A percentile compares a stretch with the other conserved stretches of the same genome.
Conservation (phyloP, 1,140 invertebrate species). For the Drosophila pachea region DNA sequence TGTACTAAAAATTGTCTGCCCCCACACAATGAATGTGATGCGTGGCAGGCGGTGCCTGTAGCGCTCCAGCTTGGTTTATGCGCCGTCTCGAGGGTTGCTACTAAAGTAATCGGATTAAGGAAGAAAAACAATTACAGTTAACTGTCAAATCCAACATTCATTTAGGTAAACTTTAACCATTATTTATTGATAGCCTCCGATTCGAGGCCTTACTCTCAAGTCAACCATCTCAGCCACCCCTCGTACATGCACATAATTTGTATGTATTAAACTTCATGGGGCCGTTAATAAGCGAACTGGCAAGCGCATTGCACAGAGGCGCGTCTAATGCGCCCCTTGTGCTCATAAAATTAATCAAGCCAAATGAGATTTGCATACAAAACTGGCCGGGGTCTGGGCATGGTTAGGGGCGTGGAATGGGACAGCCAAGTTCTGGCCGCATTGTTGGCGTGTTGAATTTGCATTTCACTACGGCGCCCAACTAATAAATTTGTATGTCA, state of each 20-base stretch:
- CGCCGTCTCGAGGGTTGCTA: constrained; percentile 15
- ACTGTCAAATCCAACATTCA: too few relatives aligned
- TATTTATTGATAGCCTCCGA: too few relatives aligned
- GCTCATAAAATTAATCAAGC: constrained; percentile 73
- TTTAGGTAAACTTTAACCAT: too few relatives aligned
- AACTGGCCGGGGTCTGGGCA: background rate
- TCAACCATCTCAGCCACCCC: background rate
- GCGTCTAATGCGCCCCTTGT: constrained; percentile 45
- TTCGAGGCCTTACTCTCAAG: too few relatives aligned
- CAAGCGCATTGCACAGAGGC: constrained; percentile 55
- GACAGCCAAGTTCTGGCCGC: constrained; percentile 8
- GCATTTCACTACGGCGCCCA: constrained; percentile 69
- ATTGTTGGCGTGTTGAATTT: constrained; percentile 72
- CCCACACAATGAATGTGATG: constrained; percentile 27
- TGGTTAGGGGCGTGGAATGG: background rate
- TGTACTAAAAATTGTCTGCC: constrained; percentile 43
- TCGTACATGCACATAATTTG: constrained; percentile 31
- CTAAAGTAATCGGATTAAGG: background rate
- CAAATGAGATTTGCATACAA: constrained; percentile 73
- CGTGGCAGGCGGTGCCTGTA: constrained; percentile 65
- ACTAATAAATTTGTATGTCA: constrained; percentile 76
- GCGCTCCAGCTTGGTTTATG: constrained; percentile 16
- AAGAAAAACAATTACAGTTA: background rate
- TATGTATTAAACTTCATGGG: constrained; percentile 10
- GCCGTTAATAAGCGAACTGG: constrained; percentile 35